Base-by-base conservation (phyloP, 2,113 vertebrate species). In the Excalfactoria chinensis region DNA sequence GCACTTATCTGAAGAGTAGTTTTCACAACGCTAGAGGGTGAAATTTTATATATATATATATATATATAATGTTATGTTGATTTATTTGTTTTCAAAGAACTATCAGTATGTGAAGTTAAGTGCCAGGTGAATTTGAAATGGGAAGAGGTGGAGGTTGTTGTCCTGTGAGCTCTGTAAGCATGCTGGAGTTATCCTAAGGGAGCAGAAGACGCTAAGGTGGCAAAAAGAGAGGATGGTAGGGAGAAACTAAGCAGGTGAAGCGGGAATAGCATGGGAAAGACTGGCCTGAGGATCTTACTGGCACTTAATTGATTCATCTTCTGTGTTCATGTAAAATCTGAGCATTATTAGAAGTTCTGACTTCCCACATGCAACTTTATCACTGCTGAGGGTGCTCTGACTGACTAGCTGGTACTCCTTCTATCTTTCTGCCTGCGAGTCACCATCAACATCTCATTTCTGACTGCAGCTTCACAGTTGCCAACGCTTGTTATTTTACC, bases 391-490 rank as follows among this genome's bases (percentile, higher is more conserved):
- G 7, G 3, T 62, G 21, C 23, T 74, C 40, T 17, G 2, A n/a
- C 19, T 48, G 21, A 17, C 26, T 28, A 48, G 46, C 11, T 22
- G 46, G 46, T 48, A 21, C 22, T 49, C 48, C 22, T 34, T 49
- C 9, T 7, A 9, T 18, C 40, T 44, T 4, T 32, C 55, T 55
- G 17, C 34, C 41, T 53, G 51, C 0, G 1, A 16, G 28, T 20
- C 6, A 0, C 30, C 6, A 0, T 14, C 35, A 20, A 40, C 66
- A 14, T 5, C 44, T 75, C 37, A 9, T 10, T 40, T 55, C 32
- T 2, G 3, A 2, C n/a, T 17, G 7, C 1, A 23, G 0, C 11
- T 19, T 3, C 32, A 55, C 37, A 37, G 41, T 69, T 40, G 44
- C 8, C 18, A 32, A 1, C 12, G 18, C 44, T 11, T 56, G 32